Evolutionary conservation across 1,140 invertebrate species (phyloP), one percentile per base, ranked within the genome.

Genomic region (Temnothorax curvispinosus): DNA sequence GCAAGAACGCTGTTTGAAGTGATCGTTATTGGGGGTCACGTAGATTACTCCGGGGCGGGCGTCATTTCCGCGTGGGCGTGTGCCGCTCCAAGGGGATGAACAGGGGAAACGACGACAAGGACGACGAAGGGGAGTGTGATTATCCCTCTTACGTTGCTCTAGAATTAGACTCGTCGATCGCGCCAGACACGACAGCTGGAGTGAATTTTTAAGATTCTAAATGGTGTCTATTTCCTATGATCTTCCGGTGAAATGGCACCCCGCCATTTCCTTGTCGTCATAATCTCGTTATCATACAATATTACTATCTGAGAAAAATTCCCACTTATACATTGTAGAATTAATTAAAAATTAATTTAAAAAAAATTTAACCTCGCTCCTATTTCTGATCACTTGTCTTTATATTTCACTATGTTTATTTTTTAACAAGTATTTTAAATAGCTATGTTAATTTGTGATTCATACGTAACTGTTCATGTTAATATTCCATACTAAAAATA

Each of bases 1-100:
- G 82, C 69, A 77, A 90, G 76, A 90, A 88, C 72, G 71, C 76
- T 64, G 76, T 67, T 84, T 74, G 60, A 69, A 75, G 72, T 77
- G 87, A 85, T 90, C 89, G 89, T 91, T 91, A 91, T 81, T 85
- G 87, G 74, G 62, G 88, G 89, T 91, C 90, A 91, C 84, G 89
- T 88, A 91, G 91, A 92, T 92, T 93, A 94, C 69, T 92, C 92
- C 92, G 93, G 90, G 92, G 91, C 92, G 92, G 93, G 92, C 89
- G 93, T 94, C 92, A 94, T 95, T 95, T 95, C 94, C 94, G 94
- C 91, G 93, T 94, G 93, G 94, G 94, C 94, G 94, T 94, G 90
- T 91, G 93, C 93, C 89, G 64, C 35, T 69, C 32, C 65, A 21
- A 77, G 41, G 58, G 84, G 35, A 64, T 84, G 76, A 82, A 54